These are phyloP conservation scores for Scolopax mira DNA, from an alignment of 2,113 vertebrate genomes.

Conservation along the genomic window DNA sequence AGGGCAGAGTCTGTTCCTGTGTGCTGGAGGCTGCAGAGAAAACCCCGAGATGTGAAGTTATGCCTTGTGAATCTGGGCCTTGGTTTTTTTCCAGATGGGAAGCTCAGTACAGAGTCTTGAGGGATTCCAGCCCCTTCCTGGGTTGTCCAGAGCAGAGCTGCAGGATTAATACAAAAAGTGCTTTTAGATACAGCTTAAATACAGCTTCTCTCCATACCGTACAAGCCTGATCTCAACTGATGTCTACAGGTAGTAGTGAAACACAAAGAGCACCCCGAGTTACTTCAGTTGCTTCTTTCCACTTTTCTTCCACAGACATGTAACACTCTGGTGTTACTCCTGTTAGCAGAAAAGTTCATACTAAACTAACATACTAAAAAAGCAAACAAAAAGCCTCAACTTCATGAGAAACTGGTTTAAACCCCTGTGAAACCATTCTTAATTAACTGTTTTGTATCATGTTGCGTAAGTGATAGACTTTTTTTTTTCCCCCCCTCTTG, in stretches of 20 bases:
- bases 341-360: not conserved
- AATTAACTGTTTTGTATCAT: not conserved
- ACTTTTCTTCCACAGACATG: not conserved
- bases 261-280: not conserved
- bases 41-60: not conserved
- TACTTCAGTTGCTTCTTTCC: not conserved
- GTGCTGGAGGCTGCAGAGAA: not conserved
- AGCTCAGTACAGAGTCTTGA: not conserved
- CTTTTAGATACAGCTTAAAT: not conserved
- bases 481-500: not conserved
- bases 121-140: rapidly evolving
- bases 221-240: not conserved
- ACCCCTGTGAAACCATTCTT: not conserved
- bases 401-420: not conserved
- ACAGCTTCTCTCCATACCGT: not conserved
- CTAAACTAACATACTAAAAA: not conserved
- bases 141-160: not conserved
- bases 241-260: not conserved
- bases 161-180: not conserved
- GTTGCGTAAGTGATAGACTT: not conserved
- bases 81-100: not conserved
- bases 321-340: not conserved
- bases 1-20: not conserved
- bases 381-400: not conserved
- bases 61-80: not conserved